Base-by-base conservation (phyloP, 2,888 invertebrate genomes). In the Catonia carolina region DNA sequence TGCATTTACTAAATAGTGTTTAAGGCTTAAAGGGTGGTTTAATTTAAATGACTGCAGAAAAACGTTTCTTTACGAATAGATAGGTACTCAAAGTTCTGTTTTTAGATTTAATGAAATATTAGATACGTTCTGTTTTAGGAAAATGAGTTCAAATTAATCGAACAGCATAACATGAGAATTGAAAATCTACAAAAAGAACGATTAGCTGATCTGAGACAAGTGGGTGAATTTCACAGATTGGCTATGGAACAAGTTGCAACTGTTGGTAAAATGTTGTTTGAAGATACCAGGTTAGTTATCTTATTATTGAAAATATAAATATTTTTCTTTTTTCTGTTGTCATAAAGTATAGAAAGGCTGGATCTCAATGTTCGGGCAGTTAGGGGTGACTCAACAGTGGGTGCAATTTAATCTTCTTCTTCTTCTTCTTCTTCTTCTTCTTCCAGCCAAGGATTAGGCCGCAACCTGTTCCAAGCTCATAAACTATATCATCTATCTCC, bases 141-240 rank as follows among this genome's bases (percentile, higher is more conserved):
- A 15, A 60, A 60, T 50, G 57, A 61, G 31, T 51, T 53, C 14
- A 51, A 58, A 6, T n/a, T 60, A 42, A 55, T 56, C 18, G 17
- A 39, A 14, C 55, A 56, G 14, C 56, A 63, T 27, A 56, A 57
- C 41, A 59, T 58, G 18, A 55, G 59, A 42, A 37, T 63, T 8
- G 58, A 58, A 17, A 53, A 42, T 12, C 42, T 62, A 2, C 62
- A 63, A 52, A 20, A 55, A 23, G 62, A 62, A 47, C 54, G 60
- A 31, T 42, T 63, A 51, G 42, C 49, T n/a, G 63, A 63, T 41
- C 20, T 62, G 12, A 49, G 59, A n/a, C 58, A 63, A 27, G 31
- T 63, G 35, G 53, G 56, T 27, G 63, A 63, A 22, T 58, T 62
- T 23, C 63, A 63, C 49, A 31, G 56, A 35, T 31, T 56, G 2